Evolutionary conservation across 1,140 invertebrate species (phyloP), one percentile per base, ranked within the genome.

Genomic region (Sarcophaga peregrina): DNA sequence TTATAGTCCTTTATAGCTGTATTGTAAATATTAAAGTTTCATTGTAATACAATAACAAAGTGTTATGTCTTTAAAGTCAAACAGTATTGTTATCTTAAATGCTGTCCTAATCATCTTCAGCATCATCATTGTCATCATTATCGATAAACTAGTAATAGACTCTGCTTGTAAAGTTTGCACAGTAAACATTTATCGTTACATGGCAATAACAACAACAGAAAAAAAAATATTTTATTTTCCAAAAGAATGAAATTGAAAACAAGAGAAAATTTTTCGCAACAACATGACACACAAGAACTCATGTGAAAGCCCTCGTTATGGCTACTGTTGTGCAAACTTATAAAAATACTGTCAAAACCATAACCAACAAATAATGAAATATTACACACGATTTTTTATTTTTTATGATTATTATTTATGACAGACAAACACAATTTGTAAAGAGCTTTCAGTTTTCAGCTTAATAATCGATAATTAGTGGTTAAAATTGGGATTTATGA

Each of bases 61-160:
- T 68, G n/a, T 68, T 68, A 68, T 68, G 62, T 20, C 62, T 68
- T 68, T 20, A 68, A 68, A 68, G 62, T 10, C 62, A 68, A 68
- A 68, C 62, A 68, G 62, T 25, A 20, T 37, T 37, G 25, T 37
- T 37, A 37, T 37, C 25, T 37, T 37, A 37, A 37, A 37, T 68
- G 17, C 62, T 68, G 25, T 68, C 10, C 8, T 68, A 68, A 68
- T 20, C 20, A 17, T n/a, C 62, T 20, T 25, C 62, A 68, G 8
- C 62, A 68, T 68, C 20, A 58, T 58, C 54, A n/a, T 58, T 58
- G 7, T 58, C 62, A 68, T 68, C 62, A 68, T 68, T 20, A 20
- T 17, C 17, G 25, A 68, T 68, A 68, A 25, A 20, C 17, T 68
- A 68, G 62, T 68, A 4, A 37, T 37, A 37, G 25, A 37, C 25